These are phyloP conservation scores for Mus caroli DNA, from an alignment of 2,797 vertebrate genomes.

Conservation along the genomic window DNA sequence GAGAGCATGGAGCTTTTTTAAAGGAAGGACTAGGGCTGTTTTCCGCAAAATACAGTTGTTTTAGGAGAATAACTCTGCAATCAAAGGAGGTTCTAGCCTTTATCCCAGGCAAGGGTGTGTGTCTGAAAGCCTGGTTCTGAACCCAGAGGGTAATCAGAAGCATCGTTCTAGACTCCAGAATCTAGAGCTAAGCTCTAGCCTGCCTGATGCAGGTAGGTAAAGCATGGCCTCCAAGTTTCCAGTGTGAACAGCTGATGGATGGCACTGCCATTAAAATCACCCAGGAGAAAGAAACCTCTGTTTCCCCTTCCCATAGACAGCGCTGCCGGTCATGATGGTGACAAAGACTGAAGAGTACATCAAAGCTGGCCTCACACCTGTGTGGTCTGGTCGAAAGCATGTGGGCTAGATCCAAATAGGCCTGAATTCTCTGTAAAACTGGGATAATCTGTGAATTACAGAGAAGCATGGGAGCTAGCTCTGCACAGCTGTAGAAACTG, in stretches of 20 bases:
- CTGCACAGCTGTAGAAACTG: neutral
- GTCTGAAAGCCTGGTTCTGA: neutral
- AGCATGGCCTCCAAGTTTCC: neutral
- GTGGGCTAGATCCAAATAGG: neutral
- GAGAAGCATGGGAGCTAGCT: neutral
- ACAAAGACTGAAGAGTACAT: neutral
- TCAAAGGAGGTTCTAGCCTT: neutral
- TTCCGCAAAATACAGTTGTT: neutral
- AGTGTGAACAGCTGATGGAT: neutral
- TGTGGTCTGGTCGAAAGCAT: neutral
- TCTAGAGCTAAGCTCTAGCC: slow-evolving; percentile 38
- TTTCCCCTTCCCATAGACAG: neutral
- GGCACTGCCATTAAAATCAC: neutral
- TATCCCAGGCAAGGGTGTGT: neutral
- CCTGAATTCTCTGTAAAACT: neutral
- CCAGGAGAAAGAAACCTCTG: neutral
- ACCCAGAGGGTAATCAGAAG: neutral
- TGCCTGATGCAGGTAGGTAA: neutral
- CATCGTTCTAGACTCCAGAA: neutral
- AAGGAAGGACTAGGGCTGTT: neutral
- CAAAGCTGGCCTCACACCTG: neutral
- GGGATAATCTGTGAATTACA: too few relatives aligned
- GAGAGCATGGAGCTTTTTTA: neutral
- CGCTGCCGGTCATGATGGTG: neutral
- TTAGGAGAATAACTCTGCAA: neutral